These are phyloP conservation scores for Hydropsyche betteni DNA, from an alignment of 2,888 invertebrate species.

Conservation along the genomic window DNA sequence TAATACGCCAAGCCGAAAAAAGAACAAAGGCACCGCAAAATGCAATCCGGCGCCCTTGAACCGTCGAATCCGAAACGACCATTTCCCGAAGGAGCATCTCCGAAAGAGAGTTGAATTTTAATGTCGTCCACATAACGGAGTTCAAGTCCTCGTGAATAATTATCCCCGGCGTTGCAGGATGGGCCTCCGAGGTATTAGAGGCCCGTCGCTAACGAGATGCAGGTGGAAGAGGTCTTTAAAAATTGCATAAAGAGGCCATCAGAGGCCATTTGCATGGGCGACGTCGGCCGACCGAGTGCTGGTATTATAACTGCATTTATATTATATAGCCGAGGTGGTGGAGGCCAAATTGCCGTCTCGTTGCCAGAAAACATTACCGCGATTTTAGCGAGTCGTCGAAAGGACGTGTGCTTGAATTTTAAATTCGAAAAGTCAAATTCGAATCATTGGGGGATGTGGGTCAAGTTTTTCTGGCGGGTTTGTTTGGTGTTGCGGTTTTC, in stretches of 20 bases:
- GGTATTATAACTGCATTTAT: background rate
- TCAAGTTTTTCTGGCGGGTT: too few relatives aligned
- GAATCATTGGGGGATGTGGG: too few relatives aligned
- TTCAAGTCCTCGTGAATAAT: slow-evolving; percentile 29
- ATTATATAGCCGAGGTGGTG: background rate
- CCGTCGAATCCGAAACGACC: too few relatives aligned
- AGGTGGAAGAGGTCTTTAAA: slow-evolving; percentile 37
- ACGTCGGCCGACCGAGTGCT: slow-evolving; percentile 1
- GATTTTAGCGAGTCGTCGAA: background rate
- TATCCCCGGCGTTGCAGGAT: background rate
- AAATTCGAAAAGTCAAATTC: too few relatives aligned
- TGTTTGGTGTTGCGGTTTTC: too few relatives aligned
- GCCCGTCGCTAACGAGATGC: slow-evolving; percentile 36
- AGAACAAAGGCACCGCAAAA: too few relatives aligned
- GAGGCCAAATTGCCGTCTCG: slow-evolving; percentile 47
- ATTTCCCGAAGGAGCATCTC: background rate
- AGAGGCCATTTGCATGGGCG: slow-evolving; percentile 37
- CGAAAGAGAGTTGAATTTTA: slow-evolving; percentile 18
- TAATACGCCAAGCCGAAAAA: too few relatives aligned
- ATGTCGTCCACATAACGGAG: slow-evolving; percentile 6
- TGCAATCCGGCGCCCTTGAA: too few relatives aligned
- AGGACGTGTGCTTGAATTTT: too few relatives aligned
- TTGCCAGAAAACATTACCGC: slow-evolving; percentile 32
- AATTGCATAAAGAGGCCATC: slow-evolving; percentile 39
- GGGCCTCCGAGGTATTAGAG: background rate